Evolutionary conservation across 2,888 invertebrate species (phyloP).

Genomic region (Pseudococcus viburni): DNA sequence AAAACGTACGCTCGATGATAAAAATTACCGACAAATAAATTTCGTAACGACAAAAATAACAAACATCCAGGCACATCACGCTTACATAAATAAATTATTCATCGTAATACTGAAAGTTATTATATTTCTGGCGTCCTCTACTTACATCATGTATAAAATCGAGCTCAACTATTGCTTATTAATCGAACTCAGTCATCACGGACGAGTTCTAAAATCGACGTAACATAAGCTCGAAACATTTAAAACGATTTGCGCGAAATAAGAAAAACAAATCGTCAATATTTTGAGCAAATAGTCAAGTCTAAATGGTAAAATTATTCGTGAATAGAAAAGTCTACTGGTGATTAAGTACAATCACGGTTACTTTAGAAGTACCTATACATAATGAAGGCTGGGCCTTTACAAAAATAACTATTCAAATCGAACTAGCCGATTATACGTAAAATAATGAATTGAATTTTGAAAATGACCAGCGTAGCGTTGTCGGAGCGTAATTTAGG

Average conservation of each 20-base stretch:
- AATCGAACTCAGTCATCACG: not conserved
- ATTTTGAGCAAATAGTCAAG: slow-evolving; percentile 21
- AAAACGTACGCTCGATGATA: not conserved
- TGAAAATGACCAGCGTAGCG: no score
- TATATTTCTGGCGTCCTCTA: not conserved
- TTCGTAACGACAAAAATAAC: slow-evolving; percentile 10
- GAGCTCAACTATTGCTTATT: slow-evolving; percentile 41
- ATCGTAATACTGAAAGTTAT: slow-evolving; percentile 42
- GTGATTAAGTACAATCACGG: not conserved
- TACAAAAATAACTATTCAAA: not conserved
- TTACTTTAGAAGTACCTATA: not conserved
- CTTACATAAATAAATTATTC: not conserved
- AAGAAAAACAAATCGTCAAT: not conserved
- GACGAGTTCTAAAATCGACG: not conserved
- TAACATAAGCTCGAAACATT: not conserved
- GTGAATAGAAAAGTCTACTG: slow-evolving; percentile 9
- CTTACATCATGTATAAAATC: not conserved
- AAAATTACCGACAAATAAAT: not conserved
- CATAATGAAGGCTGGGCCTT: not conserved
- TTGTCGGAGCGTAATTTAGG: no score
- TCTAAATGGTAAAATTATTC: slow-evolving; percentile 29
- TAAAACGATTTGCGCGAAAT: not conserved
- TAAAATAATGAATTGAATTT: no score
- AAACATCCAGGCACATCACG: not conserved
- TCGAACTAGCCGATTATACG: not conserved